These are phyloP conservation scores for Sesamia inferens DNA, from an alignment of 2,888 invertebrate species.

Conservation along the genomic window DNA sequence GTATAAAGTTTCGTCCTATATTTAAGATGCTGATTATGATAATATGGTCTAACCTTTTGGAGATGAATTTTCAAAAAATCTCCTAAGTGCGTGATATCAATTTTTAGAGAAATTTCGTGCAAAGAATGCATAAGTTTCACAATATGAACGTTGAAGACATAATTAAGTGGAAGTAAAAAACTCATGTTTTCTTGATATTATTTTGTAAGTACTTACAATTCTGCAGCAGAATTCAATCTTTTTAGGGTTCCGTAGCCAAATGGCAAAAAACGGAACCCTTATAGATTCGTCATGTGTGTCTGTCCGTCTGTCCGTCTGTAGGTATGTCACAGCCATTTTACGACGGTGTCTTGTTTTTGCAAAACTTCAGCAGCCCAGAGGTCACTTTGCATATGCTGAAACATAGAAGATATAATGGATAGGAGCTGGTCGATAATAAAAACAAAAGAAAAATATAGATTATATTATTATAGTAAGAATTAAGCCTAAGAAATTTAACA, in stretches of 20 bases:
- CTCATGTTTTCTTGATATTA: not conserved
- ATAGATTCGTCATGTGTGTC: too few relatives aligned
- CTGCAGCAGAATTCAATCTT: not conserved
- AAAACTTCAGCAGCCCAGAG: too few relatives aligned
- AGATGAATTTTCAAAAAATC: not conserved
- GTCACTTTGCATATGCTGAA: too few relatives aligned
- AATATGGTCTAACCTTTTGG: not conserved
- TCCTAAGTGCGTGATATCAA: not conserved
- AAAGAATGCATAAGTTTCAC: not conserved
- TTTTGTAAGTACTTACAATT: not conserved
- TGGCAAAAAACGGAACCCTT: too few relatives aligned
- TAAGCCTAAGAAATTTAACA: not conserved
- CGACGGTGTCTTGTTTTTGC: too few relatives aligned
- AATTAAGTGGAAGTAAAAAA: too few relatives aligned
- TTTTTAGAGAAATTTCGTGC: not conserved
- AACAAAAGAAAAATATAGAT: too few relatives aligned
- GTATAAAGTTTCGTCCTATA: not conserved
- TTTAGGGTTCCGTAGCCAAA: too few relatives aligned
- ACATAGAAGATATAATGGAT: too few relatives aligned
- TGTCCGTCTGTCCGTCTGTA: too few relatives aligned
- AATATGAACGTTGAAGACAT: not conserved
- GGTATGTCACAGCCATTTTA: too few relatives aligned
- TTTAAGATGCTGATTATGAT: not conserved
- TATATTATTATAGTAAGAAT: not conserved
- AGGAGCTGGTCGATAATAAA: too few relatives aligned